Evolutionary conservation across 2,797 vertebrate genomes (phyloP), one percentile per base, ranked within the genome.

Genomic region (Leptoclinus maculatus): DNA sequence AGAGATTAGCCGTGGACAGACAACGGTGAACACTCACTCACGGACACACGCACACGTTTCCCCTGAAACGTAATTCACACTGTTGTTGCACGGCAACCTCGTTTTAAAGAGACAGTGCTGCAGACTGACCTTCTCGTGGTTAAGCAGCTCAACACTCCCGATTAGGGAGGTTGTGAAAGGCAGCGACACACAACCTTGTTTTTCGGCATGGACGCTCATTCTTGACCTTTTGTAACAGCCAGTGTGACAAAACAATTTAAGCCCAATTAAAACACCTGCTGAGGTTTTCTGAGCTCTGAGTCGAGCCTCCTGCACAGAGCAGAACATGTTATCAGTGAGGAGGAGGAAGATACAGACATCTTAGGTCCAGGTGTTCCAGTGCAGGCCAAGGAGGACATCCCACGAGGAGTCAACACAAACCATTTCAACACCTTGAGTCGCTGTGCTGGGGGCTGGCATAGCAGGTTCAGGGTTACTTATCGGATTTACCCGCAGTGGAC

Each of bases 381-480:
- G 3, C 5, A 71, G n/a, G 23, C 25, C 47, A n/a, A 41, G 21
- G 6, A 63, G 36, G 19, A 47, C 45, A 8, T 21, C 45, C 34
- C 39, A 19, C 10, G 25, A 16, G 14, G 7, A 71, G 5, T 58
- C 2, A 23, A 21, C n/a, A 38, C 3, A 25, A 64, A 63, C 39
- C 34, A 19, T 45, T 63, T 27, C 12, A 68, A 13, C 64, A 56
- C 29, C 19, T 11, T 12, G 5, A 72, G n/a, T 36, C n/a, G 19
- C 39, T 67, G 57, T 16, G 49, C 14, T 73, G 13, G 27, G 27
- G 47, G 23, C 14, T 41, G 54, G 38, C 16, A 59, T 0, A 10
- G n/a, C 69, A 69, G 23, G 11, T 41, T 65, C 27, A 54, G 29
- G 14, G 72, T 77, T 41, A 56, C 75, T 53, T 67, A 64, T 66